These are phyloP conservation scores for Semicossyphus pulcher DNA, from an alignment of 2,113 vertebrate species.

Conservation along the genomic window DNA sequence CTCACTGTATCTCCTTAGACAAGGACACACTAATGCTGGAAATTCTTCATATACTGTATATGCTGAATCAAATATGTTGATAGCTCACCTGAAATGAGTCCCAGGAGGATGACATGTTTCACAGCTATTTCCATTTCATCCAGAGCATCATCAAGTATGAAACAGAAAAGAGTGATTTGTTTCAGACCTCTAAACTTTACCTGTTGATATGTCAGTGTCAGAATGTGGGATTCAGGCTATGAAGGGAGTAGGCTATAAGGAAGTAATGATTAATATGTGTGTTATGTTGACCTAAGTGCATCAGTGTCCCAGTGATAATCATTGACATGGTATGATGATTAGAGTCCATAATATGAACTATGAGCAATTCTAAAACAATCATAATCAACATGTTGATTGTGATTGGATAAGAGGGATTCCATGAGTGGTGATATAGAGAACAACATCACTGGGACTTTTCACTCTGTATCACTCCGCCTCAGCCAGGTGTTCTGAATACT, in stretches of 20 bases:
- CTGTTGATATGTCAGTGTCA: not conserved
- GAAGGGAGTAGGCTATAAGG: not conserved
- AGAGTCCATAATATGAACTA: too few species aligned
- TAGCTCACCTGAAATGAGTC: conserved; percentile 40
- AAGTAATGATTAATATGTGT: not conserved
- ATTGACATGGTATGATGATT: not conserved
- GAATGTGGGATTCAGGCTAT: not conserved
- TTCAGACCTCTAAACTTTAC: not conserved
- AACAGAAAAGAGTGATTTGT: not conserved
- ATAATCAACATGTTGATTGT: too few species aligned
- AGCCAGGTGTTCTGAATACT: too few species aligned
- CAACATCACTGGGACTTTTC: too few species aligned
- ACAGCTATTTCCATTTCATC: conserved; percentile 33
- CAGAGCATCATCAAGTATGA: not conserved
- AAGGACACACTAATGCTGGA: too few species aligned
- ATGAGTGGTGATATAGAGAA: too few species aligned
- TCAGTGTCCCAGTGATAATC: not conserved
- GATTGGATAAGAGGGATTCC: too few species aligned
- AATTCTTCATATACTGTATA: not conserved
- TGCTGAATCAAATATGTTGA: not conserved
- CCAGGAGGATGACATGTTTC: conserved; percentile 45
- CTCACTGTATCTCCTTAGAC: too few species aligned
- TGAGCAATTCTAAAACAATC: too few species aligned
- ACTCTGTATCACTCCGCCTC: too few species aligned
- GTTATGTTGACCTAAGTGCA: not conserved